Base-by-base conservation (phyloP, 2,797 vertebrate species). In the Pipistrellus pipistrellus region DNA sequence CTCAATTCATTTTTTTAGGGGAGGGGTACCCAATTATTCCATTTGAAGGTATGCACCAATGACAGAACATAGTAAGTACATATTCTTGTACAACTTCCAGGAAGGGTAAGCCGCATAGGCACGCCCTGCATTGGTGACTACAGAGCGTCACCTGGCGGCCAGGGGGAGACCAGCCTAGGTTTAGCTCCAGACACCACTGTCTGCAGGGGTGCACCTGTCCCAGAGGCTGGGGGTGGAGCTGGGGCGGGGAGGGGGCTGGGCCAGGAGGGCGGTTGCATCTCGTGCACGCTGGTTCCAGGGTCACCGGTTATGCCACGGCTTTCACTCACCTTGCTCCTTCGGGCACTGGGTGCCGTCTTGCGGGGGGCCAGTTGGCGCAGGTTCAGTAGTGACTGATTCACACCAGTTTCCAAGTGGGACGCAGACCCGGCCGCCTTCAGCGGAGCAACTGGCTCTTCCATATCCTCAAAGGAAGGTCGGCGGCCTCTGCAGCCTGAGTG, bases 401-500 rank as follows among this genome's bases (percentile, higher is more conserved):
- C 53, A 11, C 11, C 38, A 0, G 84, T 59, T 84, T 75, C 18
- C 68, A 6, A 25, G 72, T 2, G 14, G 15, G 25, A 32, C 0
- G 10, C 15, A 12, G 27, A 11, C 5, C 51, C 25, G 0, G 3
- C 44, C 25, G n/a, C 32, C 27, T 41, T 51, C n/a, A 8, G 30
- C 9, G 23, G 17, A 17, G 18, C 4, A 41, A 41, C 38, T 14
- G 11, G 20, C 38, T 64, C n/a, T 18, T 75, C 15, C 35, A 1
- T 1, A 18, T 35, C 35, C 20, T 2, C 17, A 59, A 59, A 11
- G 35, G 64, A 38, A 66, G 41, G 4, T 4, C 4, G 0, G 0
- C 23, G 30, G 13, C 14, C 8, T 2, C 27, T 15, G 3, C 11
- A n/a, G 27, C 55, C 35, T 46, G 10, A 1, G 3, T 0, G 20